Evolutionary conservation across 1,140 invertebrate species (phyloP), one percentile per base, ranked within the genome.

Genomic region (Lepidotrigona ventralis): DNA sequence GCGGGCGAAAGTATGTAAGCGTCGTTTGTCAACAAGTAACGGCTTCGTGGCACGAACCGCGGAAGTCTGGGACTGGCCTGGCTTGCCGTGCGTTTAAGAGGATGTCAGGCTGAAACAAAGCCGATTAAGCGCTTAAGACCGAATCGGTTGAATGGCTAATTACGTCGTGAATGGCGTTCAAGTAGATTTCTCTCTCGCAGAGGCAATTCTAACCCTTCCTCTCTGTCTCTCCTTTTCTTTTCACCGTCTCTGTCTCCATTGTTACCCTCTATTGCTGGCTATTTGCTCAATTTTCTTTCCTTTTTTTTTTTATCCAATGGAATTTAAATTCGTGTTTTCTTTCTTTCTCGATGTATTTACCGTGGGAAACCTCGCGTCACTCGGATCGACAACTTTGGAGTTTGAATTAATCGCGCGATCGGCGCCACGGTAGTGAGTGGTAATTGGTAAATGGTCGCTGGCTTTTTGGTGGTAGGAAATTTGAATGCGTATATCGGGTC

Each of bases 61-160:
- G 39, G 71, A 85, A 85, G 74, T 75, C 58, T 46, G 33, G 46
- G 76, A 56, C 54, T 70, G n/a, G 56, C 39, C 66, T 46, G 39
- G 64, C 56, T 85, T 78, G 17, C 83, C 53, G 26, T 71, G 82
- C 77, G 82, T 85, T 85, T 74, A 77, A 74, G 56, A 29, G 64
- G 54, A 78, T 71, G 63, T 84, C 76, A 80, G 73, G 54, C 73
- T 74, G 72, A 64, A 88, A 88, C 64, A 88, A 87, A 85, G 86
- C 72, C 68, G 83, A 82, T 88, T 88, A 88, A 88, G 73, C 33
- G 63, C 79, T 85, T 82, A 88, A 79, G 14, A 39, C 53, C 54
- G 66, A 88, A 83, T 85, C 64, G 69, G 80, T 88, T 85, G 81
- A 83, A 87, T 78, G 76, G 53, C 29, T 88, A 88, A 87, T 87